Base-by-base conservation (phyloP, 2,888 invertebrate species). In the Pogonocherus hispidulus region DNA sequence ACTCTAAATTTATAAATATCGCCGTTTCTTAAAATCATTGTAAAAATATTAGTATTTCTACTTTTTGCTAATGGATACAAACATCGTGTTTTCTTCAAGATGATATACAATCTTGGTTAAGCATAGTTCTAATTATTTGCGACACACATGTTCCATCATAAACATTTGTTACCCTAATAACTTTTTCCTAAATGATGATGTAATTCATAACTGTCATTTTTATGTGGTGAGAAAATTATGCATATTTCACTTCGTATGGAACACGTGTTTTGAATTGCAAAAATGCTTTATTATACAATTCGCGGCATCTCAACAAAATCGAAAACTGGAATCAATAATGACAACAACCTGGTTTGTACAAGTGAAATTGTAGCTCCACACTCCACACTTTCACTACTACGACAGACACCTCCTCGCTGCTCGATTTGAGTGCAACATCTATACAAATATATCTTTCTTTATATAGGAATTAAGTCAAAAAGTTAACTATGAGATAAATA, bases 251-350 rank as follows among this genome's bases (percentile, higher is more conserved):
- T 47, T 8, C 16, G 16, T 19, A 16, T 23, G 51, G 23, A 52
- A 23, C 51, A 52, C 51, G 27, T 52, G 51, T 52, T 52, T 52
- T 16, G 16, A 52, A 52, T 27, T 8, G 51, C 51, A 16, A 52
- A 52, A 23, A 52, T 27, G 18, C 16, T 52, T 27, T 14, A 51
- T 51, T 14, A 51, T 16, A 11, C n/a, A 23, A 23, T 52, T 27
- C 23, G 14, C 16, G 18, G 22, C 22, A n/a, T 27, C 51, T 8
- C 51, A 23, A 14, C 27, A 14, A 27, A 23, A 52, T 27, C 14
- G 51, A 27, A 52, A 52, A 27, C 51, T 27, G 51, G 27, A 52
- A 27, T 23, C 27, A 23, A 18, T 14, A 52, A 14, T 52, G 27
- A 52, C 51, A 27, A 14, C 19, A 47, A 52, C 16, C 51, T 52